A percentile compares a stretch with the other conserved stretches of the same genome.
Evolutionary conservation across 2,113 vertebrate species (phyloP).

Genomic region (Mohoua ochrocephala): DNA sequence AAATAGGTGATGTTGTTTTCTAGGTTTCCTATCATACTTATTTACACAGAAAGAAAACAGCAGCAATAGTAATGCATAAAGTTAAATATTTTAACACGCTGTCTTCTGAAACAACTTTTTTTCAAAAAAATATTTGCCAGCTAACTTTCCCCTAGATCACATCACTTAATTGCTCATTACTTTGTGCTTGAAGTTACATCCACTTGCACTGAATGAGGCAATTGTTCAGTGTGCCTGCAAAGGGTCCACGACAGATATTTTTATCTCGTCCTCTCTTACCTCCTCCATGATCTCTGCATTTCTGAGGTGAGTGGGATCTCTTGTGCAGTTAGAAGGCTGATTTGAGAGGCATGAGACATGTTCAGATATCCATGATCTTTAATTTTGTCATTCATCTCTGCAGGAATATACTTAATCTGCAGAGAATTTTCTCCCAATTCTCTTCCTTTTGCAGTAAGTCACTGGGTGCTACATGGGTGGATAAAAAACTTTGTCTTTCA

Average conservation of each 20-base stretch:
- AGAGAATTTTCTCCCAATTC: neutral
- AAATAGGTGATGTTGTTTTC: neutral
- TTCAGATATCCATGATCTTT: neutral
- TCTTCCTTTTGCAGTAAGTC: neutral
- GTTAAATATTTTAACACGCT: neutral
- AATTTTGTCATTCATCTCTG: neutral
- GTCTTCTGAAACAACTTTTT: neutral
- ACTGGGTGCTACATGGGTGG: neutral
- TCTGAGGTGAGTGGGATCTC: neutral
- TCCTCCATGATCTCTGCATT: neutral
- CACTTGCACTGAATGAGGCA: neutral
- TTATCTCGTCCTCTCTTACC: neutral
- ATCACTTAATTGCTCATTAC: neutral
- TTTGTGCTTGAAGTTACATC: neutral
- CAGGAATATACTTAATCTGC: neutral
- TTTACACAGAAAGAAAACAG: neutral
- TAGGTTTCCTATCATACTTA: neutral
- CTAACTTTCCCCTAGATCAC: neutral
- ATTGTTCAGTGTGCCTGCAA: neutral
- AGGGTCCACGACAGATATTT: neutral
- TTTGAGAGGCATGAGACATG: neutral
- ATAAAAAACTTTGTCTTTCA: neutral
- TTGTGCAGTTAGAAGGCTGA: neutral
- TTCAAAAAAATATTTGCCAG: neutral
- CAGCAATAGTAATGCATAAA: neutral